These are phyloP conservation scores for Amphiprion percula DNA, from an alignment of 2,113 vertebrate genomes.

Conservation along the genomic window DNA sequence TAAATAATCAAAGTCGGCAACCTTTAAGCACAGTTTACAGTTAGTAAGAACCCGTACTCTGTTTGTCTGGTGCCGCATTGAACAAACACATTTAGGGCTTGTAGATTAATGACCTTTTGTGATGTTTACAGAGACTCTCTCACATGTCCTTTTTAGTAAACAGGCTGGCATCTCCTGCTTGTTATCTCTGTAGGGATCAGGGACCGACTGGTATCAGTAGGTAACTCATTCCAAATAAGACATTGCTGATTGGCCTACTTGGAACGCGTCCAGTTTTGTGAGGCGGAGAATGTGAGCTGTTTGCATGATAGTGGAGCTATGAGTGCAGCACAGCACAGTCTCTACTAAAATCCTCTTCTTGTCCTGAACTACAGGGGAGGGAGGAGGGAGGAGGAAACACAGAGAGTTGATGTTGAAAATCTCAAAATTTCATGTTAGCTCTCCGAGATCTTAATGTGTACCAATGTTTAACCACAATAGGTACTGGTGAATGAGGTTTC, in stretches of 20 bases:
- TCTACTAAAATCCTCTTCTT: constrained; percentile 2
- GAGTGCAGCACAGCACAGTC: constrained; percentile 24
- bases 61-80: not conserved
- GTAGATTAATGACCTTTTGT: constrained; percentile 31
- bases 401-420: not conserved
- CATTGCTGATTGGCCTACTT: constrained; percentile 76
- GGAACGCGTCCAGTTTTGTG: constrained; percentile 70
- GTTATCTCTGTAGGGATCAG: constrained; percentile 51
- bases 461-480: not conserved
- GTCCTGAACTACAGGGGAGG: not conserved
- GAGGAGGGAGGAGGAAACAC: not conserved
- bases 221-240: constrained; percentile 62
- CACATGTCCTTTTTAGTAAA: constrained; percentile 38
- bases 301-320: constrained; percentile 58
- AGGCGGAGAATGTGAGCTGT: constrained; percentile 62
- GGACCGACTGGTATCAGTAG: constrained; percentile 49
- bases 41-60: not conserved
- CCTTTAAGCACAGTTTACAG: constrained; percentile 10
- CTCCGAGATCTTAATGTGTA: not conserved
- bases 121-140: constrained; percentile 27
- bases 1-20: constrained; percentile 6
- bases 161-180: constrained; percentile 24
- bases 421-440: not conserved
- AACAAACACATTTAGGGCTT: constrained; percentile 19
- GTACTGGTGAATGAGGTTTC: not conserved